Evolutionary conservation across 2,888 invertebrate genomes (phyloP), one percentile per base, ranked within the genome.

Genomic region (Athalia circularis): DNA sequence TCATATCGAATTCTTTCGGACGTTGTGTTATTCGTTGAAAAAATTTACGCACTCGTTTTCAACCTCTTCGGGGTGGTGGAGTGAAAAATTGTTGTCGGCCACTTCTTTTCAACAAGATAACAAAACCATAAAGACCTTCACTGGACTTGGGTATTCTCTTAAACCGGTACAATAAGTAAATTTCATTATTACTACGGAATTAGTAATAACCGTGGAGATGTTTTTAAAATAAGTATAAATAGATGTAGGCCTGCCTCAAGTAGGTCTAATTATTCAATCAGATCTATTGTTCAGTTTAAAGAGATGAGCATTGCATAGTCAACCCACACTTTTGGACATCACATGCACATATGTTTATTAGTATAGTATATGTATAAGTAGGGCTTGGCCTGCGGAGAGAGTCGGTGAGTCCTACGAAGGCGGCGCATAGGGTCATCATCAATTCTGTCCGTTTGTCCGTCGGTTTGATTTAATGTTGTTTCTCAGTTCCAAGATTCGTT

Each of bases 221-320:
- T 65, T 76, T 57, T 45, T 67, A 50, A 75, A 78, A 64, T 50
- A 77, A 79, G 80, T 79, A 29, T 29, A 79, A 81, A 82, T 80
- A 80, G 79, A 77, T 64, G 79, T 9, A 9, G 70, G 13, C 1
- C n/a, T 4, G 82, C 77, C 80, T 81, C 80, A 81, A 81, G 80
- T 82, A 76, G 57, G 80, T 80, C 79, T 83, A 82, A 83, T 83
- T 81, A 79, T 78, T 78, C 65, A 74, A 75, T 75, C 75, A 75
- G 75, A 62, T 75, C 75, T 75, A 75, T 75, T 75, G 64, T 75
- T 75, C 75, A 5, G 48, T 64, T 29, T 43, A 47, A 62, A 75
- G 62, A 75, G 75, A 75, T 75, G 75, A 62, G 64, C 72, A 72
- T 72, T 43, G 75, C 75, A 52, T 50, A 64, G 62, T 75, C 62